Percentiles rank a stretch among this genome's conserved stretches.
Conservation (phyloP, 2,888 invertebrate genomes). For the Mimachlamys varia region DNA sequence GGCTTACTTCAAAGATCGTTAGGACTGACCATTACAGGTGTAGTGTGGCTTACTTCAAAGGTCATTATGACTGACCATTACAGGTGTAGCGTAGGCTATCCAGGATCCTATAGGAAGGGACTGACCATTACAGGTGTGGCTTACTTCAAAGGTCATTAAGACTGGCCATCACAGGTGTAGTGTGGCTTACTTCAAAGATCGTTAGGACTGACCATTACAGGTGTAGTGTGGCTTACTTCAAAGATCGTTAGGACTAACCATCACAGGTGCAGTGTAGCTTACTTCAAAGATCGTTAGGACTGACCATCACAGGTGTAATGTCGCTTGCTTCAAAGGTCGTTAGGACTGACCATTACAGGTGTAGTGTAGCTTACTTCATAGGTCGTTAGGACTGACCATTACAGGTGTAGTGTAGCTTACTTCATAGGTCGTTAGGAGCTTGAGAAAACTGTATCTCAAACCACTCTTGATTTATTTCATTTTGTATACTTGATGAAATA, state of each 20-base stretch:
- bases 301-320: slow-evolving; percentile 89
- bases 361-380: background rate
- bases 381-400: slow-evolving; percentile 90
- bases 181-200: no score
- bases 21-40: slow-evolving; percentile 91
- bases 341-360: slow-evolving; percentile 92
- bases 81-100: slow-evolving; percentile 93
- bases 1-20: no score
- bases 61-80: slow-evolving; percentile 86
- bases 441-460: no score
- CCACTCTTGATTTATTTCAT: no score
- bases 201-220: slow-evolving; percentile 92
- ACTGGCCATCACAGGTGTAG: slow-evolving; percentile 89
- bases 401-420: slow-evolving; percentile 84
- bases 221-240: slow-evolving; percentile 79
- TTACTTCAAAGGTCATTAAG: slow-evolving; percentile 78
- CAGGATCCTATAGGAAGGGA: slow-evolving; percentile 94
- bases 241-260: slow-evolving; percentile 88
- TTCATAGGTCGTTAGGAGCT: no score
- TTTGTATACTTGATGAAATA: no score
- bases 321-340: no score
- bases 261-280: slow-evolving; percentile 86
- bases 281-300: slow-evolving; percentile 83
- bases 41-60: background rate
- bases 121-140: slow-evolving; percentile 88